Evolutionary conservation across 2,888 invertebrate species (phyloP).

Genomic region (Perizoma flavofasciatum): DNA sequence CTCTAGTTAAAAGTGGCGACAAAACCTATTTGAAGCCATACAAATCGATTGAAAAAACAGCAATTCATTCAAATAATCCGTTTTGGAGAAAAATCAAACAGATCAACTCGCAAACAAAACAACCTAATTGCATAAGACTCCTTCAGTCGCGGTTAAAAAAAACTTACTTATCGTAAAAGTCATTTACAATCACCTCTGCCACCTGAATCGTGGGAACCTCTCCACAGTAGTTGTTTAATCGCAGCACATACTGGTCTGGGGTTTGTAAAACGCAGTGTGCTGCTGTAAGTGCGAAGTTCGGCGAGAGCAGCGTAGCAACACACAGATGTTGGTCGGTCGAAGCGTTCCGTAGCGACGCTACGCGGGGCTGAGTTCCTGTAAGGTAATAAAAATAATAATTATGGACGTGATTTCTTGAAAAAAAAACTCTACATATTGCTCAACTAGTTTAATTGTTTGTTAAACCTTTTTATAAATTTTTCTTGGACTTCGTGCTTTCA

Average conservation of each 20-base stretch:
- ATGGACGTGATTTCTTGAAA: too few relatives aligned
- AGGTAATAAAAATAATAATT: not conserved
- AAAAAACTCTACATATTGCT: too few relatives aligned
- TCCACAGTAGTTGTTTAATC: conserved; percentile 64
- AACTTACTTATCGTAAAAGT: conserved; percentile 64
- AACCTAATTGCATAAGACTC: too few relatives aligned
- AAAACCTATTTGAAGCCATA: too few relatives aligned
- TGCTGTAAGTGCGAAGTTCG: conserved; percentile 63
- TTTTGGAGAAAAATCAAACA: too few relatives aligned
- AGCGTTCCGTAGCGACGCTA: conserved; percentile 64
- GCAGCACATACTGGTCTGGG: conserved; percentile 51
- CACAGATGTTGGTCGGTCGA: conserved; percentile 61
- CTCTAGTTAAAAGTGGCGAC: too few relatives aligned
- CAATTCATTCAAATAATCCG: too few relatives aligned
- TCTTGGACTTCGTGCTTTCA: too few relatives aligned
- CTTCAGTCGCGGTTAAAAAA: not conserved
- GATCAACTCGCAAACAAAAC: too few relatives aligned
- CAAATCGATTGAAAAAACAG: too few relatives aligned
- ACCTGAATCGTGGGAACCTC: conserved; percentile 49
- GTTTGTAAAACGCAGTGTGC: conserved; percentile 66
- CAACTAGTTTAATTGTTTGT: too few relatives aligned
- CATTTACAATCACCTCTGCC: conserved; percentile 56
- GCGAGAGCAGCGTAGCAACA: conserved; percentile 63
- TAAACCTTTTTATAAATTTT: too few relatives aligned
- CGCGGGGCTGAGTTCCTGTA: conserved; percentile 60